A percentile compares a stretch with the other conserved stretches of the same genome.
These are phyloP conservation scores for Panulirus ornatus DNA, from an alignment of 1,140 invertebrate genomes.

Conservation along the genomic window DNA sequence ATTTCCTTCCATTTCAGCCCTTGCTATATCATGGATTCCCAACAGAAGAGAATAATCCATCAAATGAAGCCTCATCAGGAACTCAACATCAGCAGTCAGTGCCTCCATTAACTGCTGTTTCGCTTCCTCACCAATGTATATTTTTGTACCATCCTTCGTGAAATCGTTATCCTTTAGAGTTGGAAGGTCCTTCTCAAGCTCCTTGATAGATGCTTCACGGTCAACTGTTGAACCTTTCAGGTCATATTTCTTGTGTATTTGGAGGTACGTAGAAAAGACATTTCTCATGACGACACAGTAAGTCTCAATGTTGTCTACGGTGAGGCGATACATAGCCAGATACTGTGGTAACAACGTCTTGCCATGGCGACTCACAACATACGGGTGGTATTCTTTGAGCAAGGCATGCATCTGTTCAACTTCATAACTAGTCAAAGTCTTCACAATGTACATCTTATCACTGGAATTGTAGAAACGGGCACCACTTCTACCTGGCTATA, in stretches of 20 bases:
- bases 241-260: constrained; percentile 93
- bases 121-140: constrained; percentile 95
- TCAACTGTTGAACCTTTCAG: constrained; percentile 99
- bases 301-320: constrained; percentile 97
- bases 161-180: constrained; percentile 99
- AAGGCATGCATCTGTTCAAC: constrained; percentile 99
- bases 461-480: constrained; percentile 97
- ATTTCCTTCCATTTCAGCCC: constrained; percentile 85
- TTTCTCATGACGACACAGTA: constrained; percentile 98
- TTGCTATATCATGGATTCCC: constrained; percentile 93
- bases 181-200: constrained; percentile 96
- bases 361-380: constrained; percentile 97
- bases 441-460: constrained; percentile 97
- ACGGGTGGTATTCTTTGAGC: constrained; percentile 98
- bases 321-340: constrained; percentile 87
- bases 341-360: constrained; percentile 99
- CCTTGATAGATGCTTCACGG: constrained; percentile 98
- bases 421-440: constrained; percentile 97
- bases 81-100: constrained; percentile 96
- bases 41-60: constrained; percentile 99
- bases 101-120: constrained; percentile 96
- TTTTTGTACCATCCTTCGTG: constrained; percentile 95
- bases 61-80: constrained; percentile 94
- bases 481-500: constrained; percentile 93
- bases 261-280: constrained; percentile 96